Percentiles rank a stretch among this genome's conserved stretches.
Evolutionary conservation across 2,113 vertebrate species (phyloP).

Genomic region (Scomber colias): DNA sequence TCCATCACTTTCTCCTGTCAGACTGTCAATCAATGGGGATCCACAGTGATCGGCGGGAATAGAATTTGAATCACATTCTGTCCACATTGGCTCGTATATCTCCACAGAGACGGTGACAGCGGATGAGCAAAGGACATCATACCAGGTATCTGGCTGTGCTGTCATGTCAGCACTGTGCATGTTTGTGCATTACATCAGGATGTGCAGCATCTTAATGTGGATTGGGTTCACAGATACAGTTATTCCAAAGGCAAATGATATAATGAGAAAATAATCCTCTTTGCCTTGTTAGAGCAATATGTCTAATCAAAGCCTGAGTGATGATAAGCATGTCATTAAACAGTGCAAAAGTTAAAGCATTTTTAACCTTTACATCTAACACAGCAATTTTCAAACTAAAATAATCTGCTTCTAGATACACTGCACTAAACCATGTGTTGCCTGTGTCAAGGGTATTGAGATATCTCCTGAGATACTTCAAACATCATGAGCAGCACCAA

Average conservation of each 20-base stretch:
- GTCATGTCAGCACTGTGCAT: constrained; percentile 47
- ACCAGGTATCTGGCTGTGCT: constrained; percentile 60
- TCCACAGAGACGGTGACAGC: constrained; percentile 51
- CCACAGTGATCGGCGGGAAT: constrained; percentile 69
- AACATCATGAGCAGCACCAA: constrained; percentile 68
- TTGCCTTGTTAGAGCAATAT: constrained; percentile 27
- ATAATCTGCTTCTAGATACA: constrained; percentile 45
- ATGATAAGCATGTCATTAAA: constrained; percentile 55
- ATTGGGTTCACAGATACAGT: constrained; percentile 54
- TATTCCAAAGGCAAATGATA: constrained; percentile 42
- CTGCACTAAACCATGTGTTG: constrained; percentile 20
- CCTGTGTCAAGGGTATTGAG: constrained; percentile 57
- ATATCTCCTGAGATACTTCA: constrained; percentile 67
- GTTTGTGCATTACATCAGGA: constrained; percentile 35
- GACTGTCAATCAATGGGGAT: constrained; percentile 78
- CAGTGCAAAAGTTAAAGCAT: constrained; percentile 42
- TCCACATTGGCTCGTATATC: constrained; percentile 62
- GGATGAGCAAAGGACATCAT: constrained; percentile 69
- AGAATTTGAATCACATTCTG: constrained; percentile 55
- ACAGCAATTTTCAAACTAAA: constrained; percentile 46
- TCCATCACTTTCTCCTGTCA: constrained; percentile 81
- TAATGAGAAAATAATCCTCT: constrained; percentile 53
- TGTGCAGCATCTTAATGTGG: constrained; percentile 56
- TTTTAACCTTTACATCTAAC: constrained; percentile 49
- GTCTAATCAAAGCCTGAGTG: constrained; percentile 25